phyloP scores from a whole-genome alignment of 1,140 invertebrate genomes.

The Akabosia matsudoensis region DNA sequence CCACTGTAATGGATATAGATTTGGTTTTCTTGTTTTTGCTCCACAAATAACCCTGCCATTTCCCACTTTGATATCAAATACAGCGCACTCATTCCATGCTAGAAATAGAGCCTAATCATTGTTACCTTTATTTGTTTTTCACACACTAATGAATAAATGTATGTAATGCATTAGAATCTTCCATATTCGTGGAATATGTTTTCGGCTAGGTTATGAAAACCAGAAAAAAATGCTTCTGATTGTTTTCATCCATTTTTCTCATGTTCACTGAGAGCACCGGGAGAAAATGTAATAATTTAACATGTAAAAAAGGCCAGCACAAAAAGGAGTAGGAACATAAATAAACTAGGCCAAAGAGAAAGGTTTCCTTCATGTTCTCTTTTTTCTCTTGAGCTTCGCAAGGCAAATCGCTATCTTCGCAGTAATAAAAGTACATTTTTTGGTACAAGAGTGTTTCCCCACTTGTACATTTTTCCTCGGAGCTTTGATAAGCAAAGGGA shows the following conservation, averaged over 20 bases:
- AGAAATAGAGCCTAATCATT: too few species aligned
- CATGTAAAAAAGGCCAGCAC: neutral
- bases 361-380: neutral
- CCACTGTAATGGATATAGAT: too few species aligned
- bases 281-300: neutral
- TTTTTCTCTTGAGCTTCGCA: neutral
- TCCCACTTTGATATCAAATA: too few species aligned
- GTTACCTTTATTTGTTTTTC: too few species aligned
- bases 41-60: too few species aligned
- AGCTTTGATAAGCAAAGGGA: neutral
- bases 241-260: neutral
- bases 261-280: neutral
- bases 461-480: neutral
- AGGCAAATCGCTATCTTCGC: too few species aligned
- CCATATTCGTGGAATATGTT: neutral
- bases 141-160: neutral
- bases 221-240: neutral
- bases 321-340: neutral
- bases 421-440: too few species aligned
- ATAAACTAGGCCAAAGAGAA: neutral
- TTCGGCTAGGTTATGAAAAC: too few species aligned
- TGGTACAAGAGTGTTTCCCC: neutral
- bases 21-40: too few species aligned
- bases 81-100: too few species aligned
- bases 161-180: conserved; percentile 9